phyloP scores from a whole-genome alignment of 2,888 invertebrate species.

The Acrocyrtus sp. region DNA sequence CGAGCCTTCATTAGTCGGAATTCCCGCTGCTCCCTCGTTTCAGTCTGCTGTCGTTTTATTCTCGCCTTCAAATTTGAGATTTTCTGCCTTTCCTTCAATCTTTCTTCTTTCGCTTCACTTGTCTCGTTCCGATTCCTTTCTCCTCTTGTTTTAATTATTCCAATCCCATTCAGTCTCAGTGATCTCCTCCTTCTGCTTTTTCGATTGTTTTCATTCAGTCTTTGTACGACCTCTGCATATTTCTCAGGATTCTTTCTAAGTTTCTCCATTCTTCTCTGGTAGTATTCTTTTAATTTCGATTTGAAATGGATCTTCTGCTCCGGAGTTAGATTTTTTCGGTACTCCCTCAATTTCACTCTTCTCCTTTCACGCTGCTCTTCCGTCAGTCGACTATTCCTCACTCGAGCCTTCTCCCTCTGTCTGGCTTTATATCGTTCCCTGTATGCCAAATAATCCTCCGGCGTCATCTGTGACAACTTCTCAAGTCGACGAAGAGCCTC shows the following conservation, averaged over 20 bases:
- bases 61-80: not conserved
- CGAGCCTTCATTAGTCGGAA: slow-evolving; percentile 1
- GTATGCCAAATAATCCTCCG: slow-evolving; percentile 11
- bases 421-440: not conserved
- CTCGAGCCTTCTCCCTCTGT: not conserved
- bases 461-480: not conserved
- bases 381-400: not conserved
- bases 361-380: not conserved
- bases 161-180: too few species aligned
- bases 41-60: slow-evolving; percentile 7
- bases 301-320: not conserved
- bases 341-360: not conserved
- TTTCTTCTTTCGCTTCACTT: not conserved
- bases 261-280: slow-evolving; percentile 9
- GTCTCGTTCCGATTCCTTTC: not conserved
- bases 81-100: not conserved
- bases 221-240: slow-evolving; percentile 13
- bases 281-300: slow-evolving; percentile 1
- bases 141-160: not conserved
- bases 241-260: slow-evolving; percentile 23
- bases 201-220: slow-evolving; percentile 12
- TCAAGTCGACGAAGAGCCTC: slow-evolving; percentile 13
- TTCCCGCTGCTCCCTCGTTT: slow-evolving; percentile 23
- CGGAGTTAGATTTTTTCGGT: not conserved
- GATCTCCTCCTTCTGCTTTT: not conserved